These are phyloP conservation scores for Chascanopsetta lugubris DNA, from an alignment of 2,113 vertebrate genomes.

Conservation along the genomic window DNA sequence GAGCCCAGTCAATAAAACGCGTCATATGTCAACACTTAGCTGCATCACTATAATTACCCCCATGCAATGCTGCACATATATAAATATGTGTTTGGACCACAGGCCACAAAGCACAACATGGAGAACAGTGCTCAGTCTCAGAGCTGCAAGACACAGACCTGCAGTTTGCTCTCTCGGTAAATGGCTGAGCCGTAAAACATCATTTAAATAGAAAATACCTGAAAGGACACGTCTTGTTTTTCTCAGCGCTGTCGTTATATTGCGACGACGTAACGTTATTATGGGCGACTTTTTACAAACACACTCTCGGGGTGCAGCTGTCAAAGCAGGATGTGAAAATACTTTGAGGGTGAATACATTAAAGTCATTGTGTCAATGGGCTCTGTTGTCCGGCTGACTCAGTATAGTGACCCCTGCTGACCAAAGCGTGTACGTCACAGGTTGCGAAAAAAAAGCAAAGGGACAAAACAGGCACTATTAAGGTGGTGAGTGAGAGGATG, in stretches of 20 bases:
- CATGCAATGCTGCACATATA: slow-evolving; percentile 23
- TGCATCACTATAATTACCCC: slow-evolving; percentile 58
- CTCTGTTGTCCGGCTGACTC: slow-evolving; percentile 35
- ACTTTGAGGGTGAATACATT: slow-evolving; percentile 52
- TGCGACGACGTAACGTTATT: slow-evolving; percentile 54
- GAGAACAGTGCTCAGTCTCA: slow-evolving; percentile 49
- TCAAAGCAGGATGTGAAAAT: slow-evolving; percentile 51
- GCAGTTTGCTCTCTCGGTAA: slow-evolving; percentile 40
- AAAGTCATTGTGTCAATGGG: slow-evolving; percentile 53
- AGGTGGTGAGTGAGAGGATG: slow-evolving; percentile 31
- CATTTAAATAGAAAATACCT: slow-evolving; percentile 58
- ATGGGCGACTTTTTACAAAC: slow-evolving; percentile 45
- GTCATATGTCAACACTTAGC: slow-evolving; percentile 59
- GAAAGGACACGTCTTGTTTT: slow-evolving; percentile 52
- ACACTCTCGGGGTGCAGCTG: slow-evolving; percentile 34
- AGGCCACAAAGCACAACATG: slow-evolving; percentile 37
- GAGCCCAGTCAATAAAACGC: slow-evolving; percentile 43
- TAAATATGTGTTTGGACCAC: slow-evolving; percentile 53
- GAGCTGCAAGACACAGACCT: slow-evolving; percentile 58
- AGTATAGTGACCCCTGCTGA: slow-evolving; percentile 26
- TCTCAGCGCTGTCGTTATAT: slow-evolving; percentile 1
- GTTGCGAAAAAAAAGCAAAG: slow-evolving; percentile 19
- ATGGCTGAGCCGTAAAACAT: slow-evolving; percentile 20
- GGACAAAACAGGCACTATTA: slow-evolving; percentile 45
- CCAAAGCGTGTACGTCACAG: slow-evolving; percentile 6